These are phyloP conservation scores for Lordiphosa mommai DNA, from an alignment of 1,140 invertebrate genomes.

Conservation along the genomic window DNA sequence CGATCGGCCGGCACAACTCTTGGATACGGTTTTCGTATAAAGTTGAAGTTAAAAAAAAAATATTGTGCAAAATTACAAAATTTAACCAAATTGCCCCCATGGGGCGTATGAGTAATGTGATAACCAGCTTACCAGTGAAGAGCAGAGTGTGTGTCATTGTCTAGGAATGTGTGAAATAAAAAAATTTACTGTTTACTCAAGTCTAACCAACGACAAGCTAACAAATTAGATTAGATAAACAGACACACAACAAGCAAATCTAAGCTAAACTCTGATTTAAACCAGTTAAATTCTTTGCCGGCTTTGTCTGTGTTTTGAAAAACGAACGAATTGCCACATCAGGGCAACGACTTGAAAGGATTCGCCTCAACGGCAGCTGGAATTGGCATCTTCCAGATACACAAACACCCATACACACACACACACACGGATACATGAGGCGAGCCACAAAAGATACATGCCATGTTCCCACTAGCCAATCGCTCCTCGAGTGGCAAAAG, in stretches of 20 bases:
- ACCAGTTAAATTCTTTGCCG: not conserved
- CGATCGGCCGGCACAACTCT: constrained; percentile 32
- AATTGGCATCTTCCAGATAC: constrained; percentile 32
- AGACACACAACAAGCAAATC: not conserved
- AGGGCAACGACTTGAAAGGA: constrained; percentile 55
- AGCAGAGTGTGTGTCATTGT: constrained; percentile 21
- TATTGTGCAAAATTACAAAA: constrained; percentile 41
- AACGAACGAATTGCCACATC: constrained; percentile 8
- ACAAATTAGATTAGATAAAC: too few relatives aligned
- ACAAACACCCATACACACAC: constrained; percentile 6
- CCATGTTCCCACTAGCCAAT: constrained; percentile 72
- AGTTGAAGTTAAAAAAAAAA: constrained; percentile 23
- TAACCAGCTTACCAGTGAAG: constrained; percentile 1
- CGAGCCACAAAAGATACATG: constrained; percentile 60
- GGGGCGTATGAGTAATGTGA: constrained; percentile 44
- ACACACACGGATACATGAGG: constrained; percentile 42
- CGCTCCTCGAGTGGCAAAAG: constrained; percentile 71
- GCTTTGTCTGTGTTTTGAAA: constrained; percentile 21
- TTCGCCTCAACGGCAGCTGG: constrained; percentile 42
- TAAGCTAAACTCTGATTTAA: not conserved
- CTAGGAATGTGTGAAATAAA: constrained; percentile 26
- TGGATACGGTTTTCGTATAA: constrained; percentile 57
- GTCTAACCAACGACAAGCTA: not conserved
- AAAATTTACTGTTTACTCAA: constrained; percentile 20
- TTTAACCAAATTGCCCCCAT: constrained; percentile 22